Evolutionary conservation across 2,888 invertebrate species (phyloP), one percentile per base, ranked within the genome.

Genomic region (Panzeria rudis): DNA sequence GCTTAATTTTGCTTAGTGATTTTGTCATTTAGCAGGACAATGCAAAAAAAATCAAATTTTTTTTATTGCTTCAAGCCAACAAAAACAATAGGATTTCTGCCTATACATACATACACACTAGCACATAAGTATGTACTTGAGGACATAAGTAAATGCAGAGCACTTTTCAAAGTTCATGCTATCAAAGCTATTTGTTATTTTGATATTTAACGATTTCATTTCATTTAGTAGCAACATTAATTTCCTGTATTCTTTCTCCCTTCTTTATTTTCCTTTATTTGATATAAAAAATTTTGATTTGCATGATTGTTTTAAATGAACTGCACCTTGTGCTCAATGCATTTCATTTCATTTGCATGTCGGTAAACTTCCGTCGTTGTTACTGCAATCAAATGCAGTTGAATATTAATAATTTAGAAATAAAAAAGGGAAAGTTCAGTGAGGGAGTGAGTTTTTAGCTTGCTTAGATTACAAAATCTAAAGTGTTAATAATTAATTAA

Each of bases 301-400:
- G 72, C 83, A 80, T 80, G 79, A 83, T 80, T 68, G 80, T 72
- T 80, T 76, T 64, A 77, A 86, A 76, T 83, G 80, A 76, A 86
- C 80, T 83, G 85, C 78, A 85, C 85, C 85, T 85, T 85, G 85
- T 85, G 82, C 85, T 79, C 82, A 85, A 85, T 85, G 82, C 85
- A 85, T 85, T 84, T 85, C 78, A 84, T 84, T 84, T 81, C 73
- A 80, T 80, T 85, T 82, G 75, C 85, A 82, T 78, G 82, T 75
- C 73, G 73, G 20, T 68, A 62, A 76, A 83, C 76, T 86, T 86
- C 86, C 78, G 85, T 80, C 80, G 66, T 77, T 66, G 41, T 77
- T 72, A 77, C 61, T 80, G 62, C 41, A 76, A 44, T 79, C 44
- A 86, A 69, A 52, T 68, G 8, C 47, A 75, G 73, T 73, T 83